Percentiles rank a stretch among this genome's conserved stretches.
These are phyloP conservation scores for Oscarella lobularis DNA, from an alignment of 37 sponge, comb jelly and placozoan genomes.

Conservation along the genomic window DNA sequence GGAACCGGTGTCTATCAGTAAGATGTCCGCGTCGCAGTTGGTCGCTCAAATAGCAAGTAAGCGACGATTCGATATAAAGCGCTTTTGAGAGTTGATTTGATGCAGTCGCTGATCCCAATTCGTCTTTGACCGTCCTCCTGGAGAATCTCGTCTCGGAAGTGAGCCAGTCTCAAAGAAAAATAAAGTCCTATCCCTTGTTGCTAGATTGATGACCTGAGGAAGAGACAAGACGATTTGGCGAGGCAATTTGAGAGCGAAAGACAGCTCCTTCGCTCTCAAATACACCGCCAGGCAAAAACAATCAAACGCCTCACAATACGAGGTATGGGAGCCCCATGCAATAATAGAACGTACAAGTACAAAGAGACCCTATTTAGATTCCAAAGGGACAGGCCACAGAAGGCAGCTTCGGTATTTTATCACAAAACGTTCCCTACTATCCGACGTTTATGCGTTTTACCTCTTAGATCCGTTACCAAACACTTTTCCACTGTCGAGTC, in stretches of 20 bases:
- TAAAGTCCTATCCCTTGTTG: too few species aligned
- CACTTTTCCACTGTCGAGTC: background rate
- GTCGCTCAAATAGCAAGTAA: background rate
- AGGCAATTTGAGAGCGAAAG: background rate
- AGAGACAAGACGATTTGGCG: background rate
- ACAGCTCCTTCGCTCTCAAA: background rate
- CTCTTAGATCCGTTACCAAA: background rate
- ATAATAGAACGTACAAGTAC: too few species aligned
- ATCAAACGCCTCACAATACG: background rate
- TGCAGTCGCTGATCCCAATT: background rate
- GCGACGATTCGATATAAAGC: too few species aligned
- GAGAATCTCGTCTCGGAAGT: background rate
- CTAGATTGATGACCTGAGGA: background rate
- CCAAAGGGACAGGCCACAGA: too few species aligned
- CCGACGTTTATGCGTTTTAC: background rate
- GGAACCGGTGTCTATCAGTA: background rate
- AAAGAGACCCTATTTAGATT: too few species aligned
- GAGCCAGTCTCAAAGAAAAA: too few species aligned
- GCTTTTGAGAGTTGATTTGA: too few species aligned
- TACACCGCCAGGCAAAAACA: background rate
- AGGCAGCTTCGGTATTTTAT: too few species aligned
- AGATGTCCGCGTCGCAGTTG: background rate
- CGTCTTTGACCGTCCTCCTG: background rate
- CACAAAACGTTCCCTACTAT: too few species aligned
- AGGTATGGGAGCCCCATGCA: background rate